These are phyloP conservation scores for Tridacna crocea DNA, from an alignment of 2,888 invertebrate genomes.

Conservation along the genomic window DNA sequence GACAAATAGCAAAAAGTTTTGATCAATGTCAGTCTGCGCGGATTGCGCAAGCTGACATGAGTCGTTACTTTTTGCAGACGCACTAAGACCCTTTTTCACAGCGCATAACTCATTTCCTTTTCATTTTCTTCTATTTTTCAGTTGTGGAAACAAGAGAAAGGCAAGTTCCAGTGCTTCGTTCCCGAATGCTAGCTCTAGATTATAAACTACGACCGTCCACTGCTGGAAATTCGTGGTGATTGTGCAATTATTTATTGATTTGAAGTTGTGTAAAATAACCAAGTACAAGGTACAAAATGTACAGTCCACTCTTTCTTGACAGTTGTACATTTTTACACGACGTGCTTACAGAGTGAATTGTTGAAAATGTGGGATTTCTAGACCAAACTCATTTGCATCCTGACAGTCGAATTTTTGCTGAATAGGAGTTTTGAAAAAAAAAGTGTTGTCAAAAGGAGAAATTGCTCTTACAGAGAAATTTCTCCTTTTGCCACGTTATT, in stretches of 20 bases:
- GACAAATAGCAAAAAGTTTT: too few species aligned
- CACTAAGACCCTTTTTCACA: too few species aligned
- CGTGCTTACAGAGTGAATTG: too few species aligned
- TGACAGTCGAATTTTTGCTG: neutral
- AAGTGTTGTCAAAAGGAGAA: slow-evolving; percentile 7
- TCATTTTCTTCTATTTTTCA: slow-evolving; percentile 32
- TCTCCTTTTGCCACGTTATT: neutral
- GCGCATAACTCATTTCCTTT: too few species aligned
- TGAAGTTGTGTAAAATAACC: neutral
- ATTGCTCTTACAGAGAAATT: neutral
- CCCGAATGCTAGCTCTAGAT: slow-evolving; percentile 51
- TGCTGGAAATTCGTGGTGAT: neutral
- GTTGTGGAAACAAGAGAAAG: slow-evolving; percentile 57
- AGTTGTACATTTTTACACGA: too few species aligned
- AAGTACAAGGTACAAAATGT: neutral
- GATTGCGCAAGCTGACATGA: too few species aligned
- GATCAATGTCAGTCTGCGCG: too few species aligned
- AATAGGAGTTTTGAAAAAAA: neutral
- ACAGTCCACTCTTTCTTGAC: too few species aligned
- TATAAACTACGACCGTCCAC: neutral
- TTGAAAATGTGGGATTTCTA: too few species aligned
- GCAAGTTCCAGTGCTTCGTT: slow-evolving; percentile 69
- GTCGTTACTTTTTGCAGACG: too few species aligned
- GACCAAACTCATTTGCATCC: too few species aligned
- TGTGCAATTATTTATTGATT: slow-evolving; percentile 12